Evolutionary conservation across 2,113 vertebrate genomes (phyloP), one percentile per base, ranked within the genome.

Genomic region (Bettongia penicillata): DNA sequence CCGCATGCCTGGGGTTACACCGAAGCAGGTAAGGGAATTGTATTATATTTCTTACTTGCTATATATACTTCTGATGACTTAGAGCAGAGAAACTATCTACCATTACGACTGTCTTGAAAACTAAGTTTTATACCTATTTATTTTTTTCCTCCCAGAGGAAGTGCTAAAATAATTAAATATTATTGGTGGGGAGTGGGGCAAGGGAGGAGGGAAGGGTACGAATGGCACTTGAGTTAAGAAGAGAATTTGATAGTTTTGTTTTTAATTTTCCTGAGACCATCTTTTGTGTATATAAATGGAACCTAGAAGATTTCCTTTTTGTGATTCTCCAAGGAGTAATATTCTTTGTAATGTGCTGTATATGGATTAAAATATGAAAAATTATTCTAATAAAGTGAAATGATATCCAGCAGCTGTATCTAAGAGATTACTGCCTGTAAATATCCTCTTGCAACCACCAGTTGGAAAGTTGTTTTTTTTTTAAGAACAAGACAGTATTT

Each of bases 1-100:
- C 91, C 99, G 98, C 77, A 99, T 99, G 99, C 99, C 99, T n/a
- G 99, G 99, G 0, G 99, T 99, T 43, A 98, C 98, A 0, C 99
- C 99, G 31, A 97, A 98, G 95, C 98, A 97, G 99, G 99, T 99
- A 97, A 99, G 99, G 95, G 51, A 53, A 93, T 14, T 53, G 0
- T 9, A 61, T 97, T 97, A 96, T 51, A 95, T 94, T 95, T 28
- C 89, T 91, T 12, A 43, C 12, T 97, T 48, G 1, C 95, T 31
- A 25, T 92, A 0, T 77, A 11, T 89, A 52, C 92, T 51, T 0
- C 52, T 90, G 84, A 0, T 95, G 89, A 91, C 3, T 37, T 37
- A 53, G 92, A 92, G 90, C 84, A 94, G 95, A 91, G 22, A 94
- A 94, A n/a, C 10, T 95, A n/a, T 5, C 47, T 90, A 53, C 0